Evolutionary conservation across 2,113 vertebrate species (phyloP), one percentile per base, ranked within the genome.

Genomic region (Casuarius casuarius): DNA sequence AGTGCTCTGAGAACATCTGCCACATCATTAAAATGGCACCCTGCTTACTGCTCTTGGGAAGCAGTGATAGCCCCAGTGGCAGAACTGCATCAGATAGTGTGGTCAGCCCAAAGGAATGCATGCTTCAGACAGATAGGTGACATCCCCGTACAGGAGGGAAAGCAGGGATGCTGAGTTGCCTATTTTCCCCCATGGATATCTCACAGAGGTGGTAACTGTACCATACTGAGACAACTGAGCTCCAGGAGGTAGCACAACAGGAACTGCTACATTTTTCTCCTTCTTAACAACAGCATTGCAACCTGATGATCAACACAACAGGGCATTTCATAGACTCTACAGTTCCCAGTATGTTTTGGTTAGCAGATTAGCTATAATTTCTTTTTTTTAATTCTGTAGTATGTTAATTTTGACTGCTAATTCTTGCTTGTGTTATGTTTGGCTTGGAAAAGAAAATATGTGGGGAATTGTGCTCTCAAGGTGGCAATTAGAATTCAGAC

Each of bases 381-480:
- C 92, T 94, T 65, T 88, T 94, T 94, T 65, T 62, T 52, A 82
- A 18, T 82, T 76, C 28, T 29, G 23, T 48, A 58, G 62, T 70
- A 22, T 13, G 26, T 76, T 95, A 91, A 91, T 95, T 91, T 89
- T 84, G 62, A 61, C 58, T 82, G 48, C 65, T 94, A 89, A 87
- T 91, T 91, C 58, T 79, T 79, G 51, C 35, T 78, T 94, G 12
- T 87, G 80, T 95, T 95, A 48, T 82, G 52, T 91, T 94, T 97
- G 93, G 94, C 94, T 91, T 29, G 31, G 58, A 85, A 90, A 91
- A 20, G 22, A 82, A 95, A 92, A 85, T 81, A 72, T 65, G 22
- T 46, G 33, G 49, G 20, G 65, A 28, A 26, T 61, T 84, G 11
- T 54, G 70, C 73, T 67, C 84, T 29, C 75, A 58, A 87, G 87